These are phyloP conservation scores for Pseudococcus viburni DNA, from an alignment of 2,888 invertebrate species.

Conservation along the genomic window DNA sequence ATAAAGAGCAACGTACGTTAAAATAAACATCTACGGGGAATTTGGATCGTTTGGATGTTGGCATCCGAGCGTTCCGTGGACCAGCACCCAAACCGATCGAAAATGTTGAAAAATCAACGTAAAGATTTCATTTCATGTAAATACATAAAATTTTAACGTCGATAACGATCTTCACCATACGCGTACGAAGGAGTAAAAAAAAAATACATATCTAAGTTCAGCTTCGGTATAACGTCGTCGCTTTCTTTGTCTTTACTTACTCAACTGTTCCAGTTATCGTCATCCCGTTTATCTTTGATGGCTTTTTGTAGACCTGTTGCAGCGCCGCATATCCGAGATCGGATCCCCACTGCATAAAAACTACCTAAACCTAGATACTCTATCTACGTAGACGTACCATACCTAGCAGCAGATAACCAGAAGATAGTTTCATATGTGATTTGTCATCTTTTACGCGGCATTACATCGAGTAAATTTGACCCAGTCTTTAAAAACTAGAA, in stretches of 20 bases:
- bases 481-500: conserved; percentile 30
- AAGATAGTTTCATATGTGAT: conserved; percentile 43
- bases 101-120: conserved; percentile 5
- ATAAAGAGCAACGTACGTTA: conserved; percentile 6
- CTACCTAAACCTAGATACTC: neutral
- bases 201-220: neutral
- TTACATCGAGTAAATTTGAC: conserved; percentile 21
- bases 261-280: conserved; percentile 36
- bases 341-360: neutral
- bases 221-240: neutral
- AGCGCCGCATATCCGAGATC: neutral
- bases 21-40: neutral
- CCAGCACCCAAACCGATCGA: neutral
- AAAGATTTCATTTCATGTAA: neutral
- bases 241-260: conserved; percentile 1
- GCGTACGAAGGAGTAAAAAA: neutral
- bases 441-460: conserved; percentile 45
- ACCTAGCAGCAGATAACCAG: conserved; percentile 22
- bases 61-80: neutral
- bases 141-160: conserved; percentile 35
- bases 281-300: neutral
- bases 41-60: neutral
- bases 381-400: neutral
- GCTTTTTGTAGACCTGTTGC: conserved; percentile 30
- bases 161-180: conserved; percentile 35